Evolutionary conservation across 30 jellyfish, hydroid and myxozoan genomes (phyloP).

Genomic region (Turritopsis dohrnii): DNA sequence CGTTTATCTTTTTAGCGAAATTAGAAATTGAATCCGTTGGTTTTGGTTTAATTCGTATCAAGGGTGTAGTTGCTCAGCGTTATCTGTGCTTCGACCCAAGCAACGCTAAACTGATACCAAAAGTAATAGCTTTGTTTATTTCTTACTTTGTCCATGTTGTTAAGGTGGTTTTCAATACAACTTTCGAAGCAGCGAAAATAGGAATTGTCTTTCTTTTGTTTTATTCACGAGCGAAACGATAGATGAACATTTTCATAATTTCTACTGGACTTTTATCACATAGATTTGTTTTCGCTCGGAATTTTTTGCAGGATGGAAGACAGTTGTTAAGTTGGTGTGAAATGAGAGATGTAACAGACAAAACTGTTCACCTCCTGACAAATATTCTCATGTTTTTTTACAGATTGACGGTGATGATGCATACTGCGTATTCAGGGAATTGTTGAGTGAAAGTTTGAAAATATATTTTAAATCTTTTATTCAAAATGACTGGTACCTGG

Average conservation of each 20-base stretch:
- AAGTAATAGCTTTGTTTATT: background rate
- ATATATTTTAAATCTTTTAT: background rate
- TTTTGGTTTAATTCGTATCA: constrained; percentile 17
- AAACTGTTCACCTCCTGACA: no score
- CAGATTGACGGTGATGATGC: constrained; percentile 16
- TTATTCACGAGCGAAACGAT: no score
- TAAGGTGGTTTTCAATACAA: no score
- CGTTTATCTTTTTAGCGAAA: constrained; percentile 5
- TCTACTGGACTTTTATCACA: no score
- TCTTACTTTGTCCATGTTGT: no score
- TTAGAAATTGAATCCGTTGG: constrained; percentile 17
- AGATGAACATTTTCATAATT: no score
- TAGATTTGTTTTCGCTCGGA: no score
- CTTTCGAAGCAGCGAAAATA: no score
- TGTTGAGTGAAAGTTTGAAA: constrained; percentile 9
- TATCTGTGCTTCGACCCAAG: constrained; percentile 13
- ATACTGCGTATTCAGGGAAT: constrained; percentile 19
- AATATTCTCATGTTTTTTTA: background rate
- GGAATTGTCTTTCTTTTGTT: no score
- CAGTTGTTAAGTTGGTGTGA: no score
- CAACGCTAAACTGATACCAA: background rate
- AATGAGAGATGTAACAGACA: no score
- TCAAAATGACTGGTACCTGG: constrained; percentile 13
- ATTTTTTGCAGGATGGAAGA: no score
- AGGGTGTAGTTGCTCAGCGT: constrained; percentile 15